Percentiles rank a stretch among this genome's conserved stretches.
phyloP scores from a whole-genome alignment of 2,113 vertebrate species.

The Rhizomys pruinosus region DNA sequence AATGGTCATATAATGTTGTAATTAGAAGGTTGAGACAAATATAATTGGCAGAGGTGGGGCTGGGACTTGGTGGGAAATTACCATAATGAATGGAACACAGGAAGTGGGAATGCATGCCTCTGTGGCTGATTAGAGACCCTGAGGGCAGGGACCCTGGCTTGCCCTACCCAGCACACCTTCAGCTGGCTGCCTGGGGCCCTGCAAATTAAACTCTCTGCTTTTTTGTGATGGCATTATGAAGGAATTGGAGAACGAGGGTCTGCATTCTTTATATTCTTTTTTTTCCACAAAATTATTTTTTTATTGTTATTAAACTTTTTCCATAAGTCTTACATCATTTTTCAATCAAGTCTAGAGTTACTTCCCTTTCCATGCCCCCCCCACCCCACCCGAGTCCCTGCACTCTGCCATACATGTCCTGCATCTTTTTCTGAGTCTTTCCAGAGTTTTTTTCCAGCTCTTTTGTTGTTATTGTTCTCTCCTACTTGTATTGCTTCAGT shows the following conservation, averaged over 20 bases:
- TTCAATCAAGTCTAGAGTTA: no score
- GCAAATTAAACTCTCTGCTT: neutral
- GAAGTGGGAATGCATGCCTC: slow-evolving; percentile 8
- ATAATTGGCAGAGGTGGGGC: slow-evolving; percentile 85
- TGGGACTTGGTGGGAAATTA: slow-evolving; percentile 85
- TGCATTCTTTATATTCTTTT: neutral
- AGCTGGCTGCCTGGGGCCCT: neutral
- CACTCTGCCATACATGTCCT: no score
- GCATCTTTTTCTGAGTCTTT: no score
- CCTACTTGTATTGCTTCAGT: no score
- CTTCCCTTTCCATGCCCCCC: no score
- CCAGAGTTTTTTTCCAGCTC: no score
- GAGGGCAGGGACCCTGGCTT: slow-evolving; percentile 5
- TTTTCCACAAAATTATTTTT: no score
- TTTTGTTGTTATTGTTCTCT: no score
- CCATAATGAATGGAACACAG: slow-evolving; percentile 71
- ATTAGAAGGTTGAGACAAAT: slow-evolving; percentile 86
- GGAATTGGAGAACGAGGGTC: neutral
- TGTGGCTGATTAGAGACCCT: neutral
- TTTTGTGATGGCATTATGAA: neutral
- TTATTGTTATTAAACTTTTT: no score
- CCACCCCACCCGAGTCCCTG: no score
- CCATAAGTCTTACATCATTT: no score
- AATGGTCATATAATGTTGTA: slow-evolving; percentile 89
- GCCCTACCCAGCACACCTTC: neutral